phyloP scores from a whole-genome alignment of 2,797 vertebrate species.

The Bovichtus diacanthus region DNA sequence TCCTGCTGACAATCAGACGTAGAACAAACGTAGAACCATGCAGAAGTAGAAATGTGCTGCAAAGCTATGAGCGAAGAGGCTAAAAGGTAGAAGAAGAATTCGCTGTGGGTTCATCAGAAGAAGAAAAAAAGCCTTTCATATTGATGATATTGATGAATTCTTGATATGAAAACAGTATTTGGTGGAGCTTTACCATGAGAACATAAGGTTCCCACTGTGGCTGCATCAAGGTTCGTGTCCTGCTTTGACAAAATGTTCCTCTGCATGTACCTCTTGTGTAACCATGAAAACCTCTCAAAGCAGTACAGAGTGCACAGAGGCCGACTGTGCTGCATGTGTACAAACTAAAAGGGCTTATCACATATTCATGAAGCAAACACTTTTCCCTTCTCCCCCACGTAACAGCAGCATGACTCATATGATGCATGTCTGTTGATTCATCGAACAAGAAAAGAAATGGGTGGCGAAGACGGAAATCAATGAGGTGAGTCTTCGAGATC shows the following conservation, averaged over 20 bases:
- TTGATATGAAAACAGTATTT: background rate
- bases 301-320: background rate
- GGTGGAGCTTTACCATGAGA: background rate
- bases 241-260: background rate
- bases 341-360: background rate
- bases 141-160: background rate
- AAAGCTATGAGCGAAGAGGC: background rate
- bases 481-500: constrained; percentile 65
- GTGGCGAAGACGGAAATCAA: constrained; percentile 65
- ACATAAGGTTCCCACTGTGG: background rate
- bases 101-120: background rate
- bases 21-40: background rate
- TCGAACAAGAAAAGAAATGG: constrained; percentile 65
- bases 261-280: background rate
- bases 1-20: too few species aligned
- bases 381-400: background rate
- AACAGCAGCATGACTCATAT: constrained; percentile 42
- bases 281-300: background rate
- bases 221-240: background rate
- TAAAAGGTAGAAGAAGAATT: background rate
- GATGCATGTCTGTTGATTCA: constrained; percentile 53
- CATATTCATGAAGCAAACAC: constrained; percentile 29
- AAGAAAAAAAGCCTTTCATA: background rate
- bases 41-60: background rate
- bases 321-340: too few species aligned